Evolutionary conservation across 2,797 vertebrate genomes (phyloP).

Genomic region (Merluccius polli): DNA sequence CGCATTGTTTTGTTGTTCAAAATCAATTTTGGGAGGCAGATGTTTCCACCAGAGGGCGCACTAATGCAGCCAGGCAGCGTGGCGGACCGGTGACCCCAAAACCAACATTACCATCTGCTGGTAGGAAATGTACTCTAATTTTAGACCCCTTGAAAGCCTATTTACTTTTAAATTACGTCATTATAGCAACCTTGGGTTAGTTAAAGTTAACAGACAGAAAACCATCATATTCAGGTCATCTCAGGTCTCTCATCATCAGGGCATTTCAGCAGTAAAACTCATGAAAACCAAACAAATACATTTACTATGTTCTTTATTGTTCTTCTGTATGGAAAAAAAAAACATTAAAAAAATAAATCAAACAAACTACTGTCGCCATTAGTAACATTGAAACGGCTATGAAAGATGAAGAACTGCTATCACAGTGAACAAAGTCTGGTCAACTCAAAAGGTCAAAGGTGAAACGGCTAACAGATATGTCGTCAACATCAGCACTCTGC

Average conservation of each 20-base stretch:
- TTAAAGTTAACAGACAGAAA: neutral
- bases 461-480: conserved; percentile 11
- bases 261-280: neutral
- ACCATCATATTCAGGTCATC: neutral
- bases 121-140: neutral
- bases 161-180: neutral
- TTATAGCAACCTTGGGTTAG: too few species aligned
- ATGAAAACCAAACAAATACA: conserved; percentile 1
- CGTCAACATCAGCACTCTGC: neutral
- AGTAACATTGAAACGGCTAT: conserved; percentile 4
- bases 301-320: conserved; percentile 37
- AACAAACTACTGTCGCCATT: conserved; percentile 1
- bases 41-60: neutral
- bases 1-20: neutral
- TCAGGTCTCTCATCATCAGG: neutral
- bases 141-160: neutral
- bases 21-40: neutral
- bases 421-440: conserved; percentile 28
- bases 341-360: conserved; percentile 4
- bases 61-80: neutral
- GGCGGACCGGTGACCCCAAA: neutral
- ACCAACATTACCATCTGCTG: neutral
- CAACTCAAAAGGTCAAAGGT: conserved; percentile 21
- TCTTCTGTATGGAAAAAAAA: conserved; percentile 21
- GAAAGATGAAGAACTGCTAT: neutral